A percentile compares a stretch with the other conserved stretches of the same genome.
phyloP scores from a whole-genome alignment of 2,113 vertebrate species.

The Xiphophorus maculatus region DNA sequence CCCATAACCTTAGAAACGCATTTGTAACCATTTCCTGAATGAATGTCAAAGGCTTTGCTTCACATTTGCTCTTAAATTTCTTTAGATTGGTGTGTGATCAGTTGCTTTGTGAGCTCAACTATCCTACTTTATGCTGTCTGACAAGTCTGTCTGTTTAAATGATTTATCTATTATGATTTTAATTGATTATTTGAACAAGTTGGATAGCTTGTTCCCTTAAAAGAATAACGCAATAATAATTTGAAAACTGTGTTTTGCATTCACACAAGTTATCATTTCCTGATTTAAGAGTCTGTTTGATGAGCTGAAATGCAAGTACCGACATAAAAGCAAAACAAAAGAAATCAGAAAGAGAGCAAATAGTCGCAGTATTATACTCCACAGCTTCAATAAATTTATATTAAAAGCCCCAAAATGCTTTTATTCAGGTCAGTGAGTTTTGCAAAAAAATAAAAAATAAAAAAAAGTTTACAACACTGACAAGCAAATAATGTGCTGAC shows the following conservation, averaged over 20 bases:
- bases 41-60: neutral
- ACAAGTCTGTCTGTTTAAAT: neutral
- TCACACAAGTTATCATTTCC: too few species aligned
- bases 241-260: too few species aligned
- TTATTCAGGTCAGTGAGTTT: neutral
- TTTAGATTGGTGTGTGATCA: neutral
- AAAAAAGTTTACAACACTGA: too few species aligned
- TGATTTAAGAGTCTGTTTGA: too few species aligned
- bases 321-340: neutral
- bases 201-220: neutral
- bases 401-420: neutral
- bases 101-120: neutral
- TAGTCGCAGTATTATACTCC: too few species aligned
- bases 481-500: too few species aligned
- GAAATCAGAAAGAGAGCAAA: neutral
- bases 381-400: neutral
- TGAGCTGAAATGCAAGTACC: too few species aligned
- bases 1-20: neutral
- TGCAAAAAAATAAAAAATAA: neutral
- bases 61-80: neutral
- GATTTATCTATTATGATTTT: neutral
- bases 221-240: neutral
- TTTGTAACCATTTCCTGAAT: neutral
- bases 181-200: too few species aligned
- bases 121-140: neutral